phyloP scores from a whole-genome alignment of 2,113 vertebrate genomes.

The Noturus placidus region DNA sequence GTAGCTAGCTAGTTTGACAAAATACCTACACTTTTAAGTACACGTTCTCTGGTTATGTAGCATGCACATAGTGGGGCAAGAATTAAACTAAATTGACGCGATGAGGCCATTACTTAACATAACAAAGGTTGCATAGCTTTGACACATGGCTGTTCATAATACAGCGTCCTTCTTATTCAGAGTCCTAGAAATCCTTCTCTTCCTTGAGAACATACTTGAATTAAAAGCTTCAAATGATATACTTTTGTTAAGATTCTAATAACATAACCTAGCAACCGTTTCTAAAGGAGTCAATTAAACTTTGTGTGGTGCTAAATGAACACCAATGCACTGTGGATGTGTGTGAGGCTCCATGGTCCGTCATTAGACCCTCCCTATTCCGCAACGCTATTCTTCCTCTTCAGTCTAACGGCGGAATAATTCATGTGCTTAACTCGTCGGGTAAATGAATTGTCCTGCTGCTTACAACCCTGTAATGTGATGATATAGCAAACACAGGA shows the following conservation, averaged over 20 bases:
- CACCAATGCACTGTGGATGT: background rate
- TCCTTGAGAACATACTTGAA: background rate
- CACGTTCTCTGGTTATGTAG: too few relatives aligned
- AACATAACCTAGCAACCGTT: slow-evolving; percentile 21
- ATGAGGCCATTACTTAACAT: background rate
- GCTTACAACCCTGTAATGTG: slow-evolving; percentile 2
- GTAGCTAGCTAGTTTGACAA: background rate
- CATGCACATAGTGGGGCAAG: too few relatives aligned
- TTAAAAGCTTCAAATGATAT: background rate
- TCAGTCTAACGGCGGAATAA: background rate
- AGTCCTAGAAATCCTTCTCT: background rate
- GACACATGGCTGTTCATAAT: background rate
- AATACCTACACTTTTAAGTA: background rate
- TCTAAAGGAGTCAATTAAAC: slow-evolving; percentile 3
- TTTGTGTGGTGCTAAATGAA: background rate
- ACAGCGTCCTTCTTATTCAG: background rate
- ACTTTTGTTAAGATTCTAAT: background rate
- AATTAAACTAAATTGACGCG: background rate
- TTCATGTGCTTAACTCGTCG: slow-evolving; percentile 12
- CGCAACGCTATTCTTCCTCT: background rate
- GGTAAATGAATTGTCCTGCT: slow-evolving; percentile 25
- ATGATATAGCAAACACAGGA: slow-evolving; percentile 8
- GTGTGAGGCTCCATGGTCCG: background rate
- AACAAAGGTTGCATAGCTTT: background rate
- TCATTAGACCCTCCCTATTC: background rate